Evolutionary conservation across 30 jellyfish, hydroid and myxozoan genomes (phyloP).

Genomic region (Calvadosia cruxmelitensis): DNA sequence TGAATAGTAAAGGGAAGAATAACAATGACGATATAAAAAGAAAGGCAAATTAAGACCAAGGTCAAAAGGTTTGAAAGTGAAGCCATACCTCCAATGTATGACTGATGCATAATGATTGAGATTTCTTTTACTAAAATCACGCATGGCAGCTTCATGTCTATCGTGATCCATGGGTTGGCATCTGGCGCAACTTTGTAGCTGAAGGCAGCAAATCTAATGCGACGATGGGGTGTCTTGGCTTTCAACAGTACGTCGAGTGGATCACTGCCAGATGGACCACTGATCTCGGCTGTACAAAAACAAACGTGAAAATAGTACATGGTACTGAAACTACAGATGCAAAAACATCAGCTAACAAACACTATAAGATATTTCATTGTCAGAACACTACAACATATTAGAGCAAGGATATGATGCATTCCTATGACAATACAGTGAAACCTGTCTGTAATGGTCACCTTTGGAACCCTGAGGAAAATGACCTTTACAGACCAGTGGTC

Average conservation of each 20-base stretch:
- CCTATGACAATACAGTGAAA: no score
- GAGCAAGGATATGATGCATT: not conserved
- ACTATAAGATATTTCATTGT: no score
- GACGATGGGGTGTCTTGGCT: slow-evolving; percentile 43
- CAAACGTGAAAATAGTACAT: not conserved
- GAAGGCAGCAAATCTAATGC: slow-evolving; percentile 83
- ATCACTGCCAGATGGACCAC: slow-evolving; percentile 53
- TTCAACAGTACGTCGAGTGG: slow-evolving; percentile 55
- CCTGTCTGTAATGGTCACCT: not conserved
- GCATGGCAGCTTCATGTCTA: slow-evolving; percentile 48
- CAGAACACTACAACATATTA: not conserved
- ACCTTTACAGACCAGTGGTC: no score
- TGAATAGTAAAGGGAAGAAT: no score
- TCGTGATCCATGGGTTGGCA: slow-evolving; percentile 43
- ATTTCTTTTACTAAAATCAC: slow-evolving; percentile 51
- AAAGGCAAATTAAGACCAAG: no score
- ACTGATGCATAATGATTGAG: slow-evolving; percentile 35
- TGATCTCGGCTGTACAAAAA: slow-evolving; percentile 37
- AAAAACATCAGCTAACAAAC: not conserved
- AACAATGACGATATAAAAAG: no score
- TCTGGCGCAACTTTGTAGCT: slow-evolving; percentile 44
- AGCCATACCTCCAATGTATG: slow-evolving; percentile 58
- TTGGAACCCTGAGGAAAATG: not conserved
- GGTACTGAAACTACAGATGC: not conserved
- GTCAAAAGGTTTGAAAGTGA: no score